Base-by-base conservation (phyloP, 1,140 invertebrate species). In the Helicoverpa zea region DNA sequence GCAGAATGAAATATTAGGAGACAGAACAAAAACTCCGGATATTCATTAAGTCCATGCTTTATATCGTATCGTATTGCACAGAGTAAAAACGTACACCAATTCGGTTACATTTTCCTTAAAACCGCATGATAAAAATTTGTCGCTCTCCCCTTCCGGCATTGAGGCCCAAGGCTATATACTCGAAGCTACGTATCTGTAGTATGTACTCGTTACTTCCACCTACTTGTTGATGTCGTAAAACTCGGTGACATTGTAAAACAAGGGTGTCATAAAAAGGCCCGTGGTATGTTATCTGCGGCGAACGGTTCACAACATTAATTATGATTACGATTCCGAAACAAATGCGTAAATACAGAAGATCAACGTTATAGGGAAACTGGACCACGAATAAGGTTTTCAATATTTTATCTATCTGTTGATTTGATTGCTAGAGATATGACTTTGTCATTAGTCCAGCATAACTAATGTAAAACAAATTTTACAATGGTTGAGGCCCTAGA, bases 251-350 rank as follows among this genome's bases (percentile, higher is more conserved):
- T 72, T 63, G 79, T 70, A 81, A 64, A 78, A 78, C 81, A 81
- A 82, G 64, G 80, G 72, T 83, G 82, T 83, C 86, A 85, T 87
- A 87, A 87, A 87, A 83, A 79, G 78, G 82, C 74, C 63, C 77
- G 76, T 51, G 64, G 81, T 86, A 83, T 85, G 80, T 84, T 88
- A 90, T 90, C 89, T 88, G 64, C 70, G 79, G 82, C 68, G 73
- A 79, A 82, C 35, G 63, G 83, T 73, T 58, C 35, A 72, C 81
- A 87, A 86, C 88, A 89, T 90, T 90, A 88, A 89, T 90, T 90
- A 90, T 85, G 82, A 87, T 89, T 89, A 89, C 76, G 66, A 82
- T 75, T 80, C 23, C 16, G 1, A 30, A 72, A 49, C 30, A 72
- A 54, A 72, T 68, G 43, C 35, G 23, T 29, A 13, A 23, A 54